These are phyloP conservation scores for Hyperoplus immaculatus DNA, from an alignment of 2,797 vertebrate genomes.

Conservation along the genomic window DNA sequence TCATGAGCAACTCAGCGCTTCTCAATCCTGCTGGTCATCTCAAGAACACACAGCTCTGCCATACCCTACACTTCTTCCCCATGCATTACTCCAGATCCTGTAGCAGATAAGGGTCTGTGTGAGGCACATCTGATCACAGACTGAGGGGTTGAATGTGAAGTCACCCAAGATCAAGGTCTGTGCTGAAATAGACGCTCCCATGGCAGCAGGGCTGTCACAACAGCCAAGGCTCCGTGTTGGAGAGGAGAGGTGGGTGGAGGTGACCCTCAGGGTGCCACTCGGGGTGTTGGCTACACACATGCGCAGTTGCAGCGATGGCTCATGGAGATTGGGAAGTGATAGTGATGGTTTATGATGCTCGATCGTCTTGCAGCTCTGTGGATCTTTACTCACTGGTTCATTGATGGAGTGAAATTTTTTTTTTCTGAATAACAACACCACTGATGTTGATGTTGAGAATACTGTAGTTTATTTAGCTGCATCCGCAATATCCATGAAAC, in stretches of 20 bases:
- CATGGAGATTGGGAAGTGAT: slow-evolving; percentile 43
- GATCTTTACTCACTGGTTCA: slow-evolving; percentile 28
- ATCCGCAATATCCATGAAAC: neutral
- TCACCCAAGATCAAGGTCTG: slow-evolving; percentile 71
- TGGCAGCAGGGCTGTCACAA: slow-evolving; percentile 74
- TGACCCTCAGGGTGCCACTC: slow-evolving; percentile 62
- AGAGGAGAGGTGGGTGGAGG: slow-evolving; percentile 65
- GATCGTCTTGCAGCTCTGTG: slow-evolving; percentile 52
- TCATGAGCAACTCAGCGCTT: slow-evolving; percentile 25
- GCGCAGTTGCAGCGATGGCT: slow-evolving; percentile 54
- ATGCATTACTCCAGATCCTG: slow-evolving; percentile 28
- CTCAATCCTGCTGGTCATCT: slow-evolving; percentile 22
- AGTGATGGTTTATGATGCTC: slow-evolving; percentile 51
- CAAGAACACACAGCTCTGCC: slow-evolving; percentile 29
- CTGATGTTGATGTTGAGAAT: neutral
- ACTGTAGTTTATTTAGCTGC: too few relatives aligned
- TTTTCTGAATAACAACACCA: slow-evolving; percentile 8
- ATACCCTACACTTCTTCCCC: neutral
- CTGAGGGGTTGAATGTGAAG: slow-evolving; percentile 58
- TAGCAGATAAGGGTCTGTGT: slow-evolving; percentile 60
- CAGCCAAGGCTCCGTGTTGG: slow-evolving; percentile 45
- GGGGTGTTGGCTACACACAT: slow-evolving; percentile 49
- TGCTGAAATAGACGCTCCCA: slow-evolving; percentile 70
- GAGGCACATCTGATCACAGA: slow-evolving; percentile 70
- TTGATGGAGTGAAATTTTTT: slow-evolving; percentile 1